These are phyloP conservation scores for Eupithecia subumbrata DNA, from an alignment of 2,888 invertebrate species.

Conservation along the genomic window DNA sequence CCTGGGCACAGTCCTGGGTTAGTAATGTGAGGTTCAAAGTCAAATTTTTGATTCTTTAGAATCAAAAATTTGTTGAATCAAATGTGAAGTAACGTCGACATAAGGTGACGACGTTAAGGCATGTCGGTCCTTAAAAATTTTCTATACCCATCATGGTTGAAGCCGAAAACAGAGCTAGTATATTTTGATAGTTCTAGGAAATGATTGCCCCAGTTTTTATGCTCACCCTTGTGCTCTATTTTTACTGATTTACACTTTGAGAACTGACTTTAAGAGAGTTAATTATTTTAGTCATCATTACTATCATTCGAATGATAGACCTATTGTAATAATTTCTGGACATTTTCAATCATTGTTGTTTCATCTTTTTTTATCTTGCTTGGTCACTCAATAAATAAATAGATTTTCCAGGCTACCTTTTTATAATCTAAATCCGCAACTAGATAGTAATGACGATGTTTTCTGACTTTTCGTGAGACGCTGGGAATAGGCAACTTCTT, in stretches of 20 bases:
- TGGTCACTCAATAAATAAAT: too few species aligned
- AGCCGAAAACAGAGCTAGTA: conserved; percentile 18
- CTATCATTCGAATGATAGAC: background rate
- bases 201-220: conserved; percentile 29
- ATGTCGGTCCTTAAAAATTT: background rate
- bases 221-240: conserved; percentile 20
- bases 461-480: too few species aligned
- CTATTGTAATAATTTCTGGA: background rate
- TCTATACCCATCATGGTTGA: background rate
- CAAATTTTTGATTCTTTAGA: too few species aligned
- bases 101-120: background rate
- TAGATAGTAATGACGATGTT: too few species aligned
- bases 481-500: too few species aligned
- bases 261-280: background rate
- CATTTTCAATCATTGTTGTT: background rate
- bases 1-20: background rate
- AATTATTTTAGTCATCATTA: background rate
- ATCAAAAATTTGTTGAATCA: too few species aligned
- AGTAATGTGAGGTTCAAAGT: background rate
- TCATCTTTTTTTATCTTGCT: background rate
- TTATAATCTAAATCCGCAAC: too few species aligned
- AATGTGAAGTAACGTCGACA: too few species aligned
- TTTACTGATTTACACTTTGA: conserved; percentile 13
- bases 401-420: too few species aligned
- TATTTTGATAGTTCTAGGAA: conserved; percentile 32